Evolutionary conservation across 2,113 vertebrate species (phyloP), one percentile per base, ranked within the genome.

Genomic region (Chroicocephalus ridibundus): DNA sequence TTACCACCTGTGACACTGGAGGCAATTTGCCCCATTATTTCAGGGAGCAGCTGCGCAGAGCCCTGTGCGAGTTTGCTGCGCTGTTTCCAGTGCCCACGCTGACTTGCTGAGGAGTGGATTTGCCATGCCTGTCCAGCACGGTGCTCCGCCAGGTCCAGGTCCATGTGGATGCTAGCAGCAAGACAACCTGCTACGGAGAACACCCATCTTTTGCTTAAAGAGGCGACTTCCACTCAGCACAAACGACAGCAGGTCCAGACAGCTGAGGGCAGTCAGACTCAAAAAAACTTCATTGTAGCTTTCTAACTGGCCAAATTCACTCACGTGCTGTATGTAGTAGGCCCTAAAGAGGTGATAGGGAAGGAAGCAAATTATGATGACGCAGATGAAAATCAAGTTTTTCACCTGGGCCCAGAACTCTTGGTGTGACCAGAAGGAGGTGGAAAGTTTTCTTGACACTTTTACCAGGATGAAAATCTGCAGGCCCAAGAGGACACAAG

Each of bases 361-460:
- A 54, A 99, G 96, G 74, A 99, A 99, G 88, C 98, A 99, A 70
- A 97, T 69, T 38, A 99, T 88, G 90, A 99, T 98, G 83, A 99
- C 92, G 1, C 98, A 97, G 31, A 99, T 98, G 74, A 99, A 99
- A 93, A 98, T 97, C 46, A 99, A 31, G 60, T 98, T 99, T 96
- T 99, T 99, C 75, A 98, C 58, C 64, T 99, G 99, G 38, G 98
- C 98, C 98, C 98, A 98, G 68, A 99, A 99, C 29, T 99, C 99
- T 92, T 99, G 99, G 90, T 99, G 98, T 34, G 96, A 97, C 13
- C 96, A 96, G 12, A 98, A 91, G 16, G 96, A 96, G 5, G 87
- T 52, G 2, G 87, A 96, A 16, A 99, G 76, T 70, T 96, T 99
- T 94, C 79, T 97, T 0, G 90, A 80, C 82, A 99, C 96, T 36